Conservation (phyloP, 2,888 invertebrate genomes). For the Chouioia cunea region DNA sequence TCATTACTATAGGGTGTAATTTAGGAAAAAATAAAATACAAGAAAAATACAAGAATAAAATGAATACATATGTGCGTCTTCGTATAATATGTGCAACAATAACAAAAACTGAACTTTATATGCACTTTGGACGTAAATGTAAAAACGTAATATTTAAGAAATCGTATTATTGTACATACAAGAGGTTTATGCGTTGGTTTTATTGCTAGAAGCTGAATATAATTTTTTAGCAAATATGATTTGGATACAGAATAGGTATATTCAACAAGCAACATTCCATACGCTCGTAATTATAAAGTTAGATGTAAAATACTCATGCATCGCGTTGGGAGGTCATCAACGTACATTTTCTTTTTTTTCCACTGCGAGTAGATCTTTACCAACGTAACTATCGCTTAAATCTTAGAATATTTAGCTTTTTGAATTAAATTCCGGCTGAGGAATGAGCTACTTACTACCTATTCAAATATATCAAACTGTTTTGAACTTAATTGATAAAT, state of each 20-base stretch:
- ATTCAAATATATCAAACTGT: too few relatives aligned
- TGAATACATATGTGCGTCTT: slow-evolving; percentile 37
- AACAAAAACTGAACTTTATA: slow-evolving; percentile 40
- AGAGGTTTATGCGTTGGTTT: slow-evolving; percentile 30
- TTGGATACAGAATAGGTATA: slow-evolving; percentile 9
- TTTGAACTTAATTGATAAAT: too few relatives aligned
- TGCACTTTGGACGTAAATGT: slow-evolving; percentile 47
- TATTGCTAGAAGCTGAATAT: slow-evolving; percentile 6
- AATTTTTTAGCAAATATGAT: too few relatives aligned
- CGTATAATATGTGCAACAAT: slow-evolving; percentile 39
- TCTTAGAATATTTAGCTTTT: too few relatives aligned
- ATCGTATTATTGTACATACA: slow-evolving; percentile 32
- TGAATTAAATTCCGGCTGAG: too few relatives aligned
- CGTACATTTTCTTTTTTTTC: slow-evolving; percentile 20
- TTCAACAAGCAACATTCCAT: slow-evolving; percentile 39
- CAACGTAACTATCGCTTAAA: slow-evolving; percentile 14
- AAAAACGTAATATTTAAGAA: slow-evolving; percentile 42
- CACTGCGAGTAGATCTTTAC: slow-evolving; percentile 16
- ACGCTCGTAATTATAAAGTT: slow-evolving; percentile 9
- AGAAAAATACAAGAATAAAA: slow-evolving; percentile 10
- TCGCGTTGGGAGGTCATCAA: slow-evolving; percentile 29
- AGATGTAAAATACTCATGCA: slow-evolving; percentile 22
- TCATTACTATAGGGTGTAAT: background rate
- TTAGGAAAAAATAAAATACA: slow-evolving; percentile 21
- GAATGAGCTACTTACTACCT: too few relatives aligned